phyloP scores from a whole-genome alignment of 2,888 invertebrate species.

The Hirtodrosophila histrioides region DNA sequence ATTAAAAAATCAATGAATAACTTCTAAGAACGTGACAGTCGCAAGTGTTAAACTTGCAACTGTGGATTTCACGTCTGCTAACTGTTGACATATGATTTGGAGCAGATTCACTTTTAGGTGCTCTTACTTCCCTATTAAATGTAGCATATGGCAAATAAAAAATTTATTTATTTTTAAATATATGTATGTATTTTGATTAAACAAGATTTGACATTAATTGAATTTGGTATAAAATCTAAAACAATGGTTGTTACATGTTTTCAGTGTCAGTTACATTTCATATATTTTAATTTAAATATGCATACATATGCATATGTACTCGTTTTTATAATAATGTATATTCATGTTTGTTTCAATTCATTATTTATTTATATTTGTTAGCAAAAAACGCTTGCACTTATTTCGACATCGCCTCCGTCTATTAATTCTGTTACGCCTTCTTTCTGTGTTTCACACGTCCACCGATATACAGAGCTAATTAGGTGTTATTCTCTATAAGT shows the following conservation, averaged over 20 bases:
- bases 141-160: slow-evolving; percentile 41
- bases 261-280: slow-evolving; percentile 35
- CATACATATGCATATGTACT: slow-evolving; percentile 28
- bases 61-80: slow-evolving; percentile 11
- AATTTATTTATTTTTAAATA: slow-evolving; percentile 20
- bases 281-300: slow-evolving; percentile 25
- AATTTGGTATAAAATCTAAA: slow-evolving; percentile 80
- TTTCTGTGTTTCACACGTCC: slow-evolving; percentile 29
- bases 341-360: slow-evolving; percentile 61
- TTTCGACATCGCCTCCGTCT: slow-evolving; percentile 36
- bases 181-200: slow-evolving; percentile 45
- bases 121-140: slow-evolving; percentile 26
- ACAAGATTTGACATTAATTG: slow-evolving; percentile 65
- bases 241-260: slow-evolving; percentile 59
- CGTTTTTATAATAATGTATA: slow-evolving; percentile 38
- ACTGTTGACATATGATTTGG: slow-evolving; percentile 8
- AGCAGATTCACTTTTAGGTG: slow-evolving; percentile 40
- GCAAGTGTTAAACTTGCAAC: slow-evolving; percentile 11
- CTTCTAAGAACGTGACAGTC: slow-evolving; percentile 28
- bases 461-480: slow-evolving; percentile 13
- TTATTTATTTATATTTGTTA: slow-evolving; percentile 62
- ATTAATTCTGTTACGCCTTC: slow-evolving; percentile 32
- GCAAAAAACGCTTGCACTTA: slow-evolving; percentile 71
- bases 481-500: slow-evolving; percentile 1
- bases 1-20: slow-evolving; percentile 37